Conservation (phyloP, 2,113 vertebrate species). For the Burhinus bistriatus region DNA sequence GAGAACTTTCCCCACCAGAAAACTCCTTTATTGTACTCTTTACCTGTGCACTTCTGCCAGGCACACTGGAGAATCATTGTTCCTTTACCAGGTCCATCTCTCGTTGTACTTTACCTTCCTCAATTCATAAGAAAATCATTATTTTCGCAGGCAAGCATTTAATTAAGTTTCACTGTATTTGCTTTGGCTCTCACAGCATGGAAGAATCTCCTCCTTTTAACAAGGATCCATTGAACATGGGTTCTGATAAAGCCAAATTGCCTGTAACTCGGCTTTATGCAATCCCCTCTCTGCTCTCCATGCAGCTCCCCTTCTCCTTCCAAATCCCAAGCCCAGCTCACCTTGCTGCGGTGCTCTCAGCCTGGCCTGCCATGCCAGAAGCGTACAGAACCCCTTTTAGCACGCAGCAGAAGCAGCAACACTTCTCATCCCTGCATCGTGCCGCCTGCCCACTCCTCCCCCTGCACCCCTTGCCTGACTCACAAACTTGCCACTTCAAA, state of each 20-base stretch:
- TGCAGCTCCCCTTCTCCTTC: background rate
- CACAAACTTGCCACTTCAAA: conserved; percentile 2
- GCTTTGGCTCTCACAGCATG: conserved; percentile 46
- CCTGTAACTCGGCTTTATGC: background rate
- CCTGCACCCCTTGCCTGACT: conserved; percentile 16
- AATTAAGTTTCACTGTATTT: conserved; percentile 39
- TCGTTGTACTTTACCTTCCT: background rate
- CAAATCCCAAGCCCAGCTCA: background rate
- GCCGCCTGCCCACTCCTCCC: background rate
- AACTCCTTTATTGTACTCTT: background rate
- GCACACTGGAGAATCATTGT: background rate
- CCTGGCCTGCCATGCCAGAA: background rate
- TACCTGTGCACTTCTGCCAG: background rate
- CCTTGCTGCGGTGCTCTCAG: background rate
- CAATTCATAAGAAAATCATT: conserved; percentile 27
- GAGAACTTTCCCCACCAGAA: background rate
- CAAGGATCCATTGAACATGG: background rate
- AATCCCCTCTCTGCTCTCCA: background rate
- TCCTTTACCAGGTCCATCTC: background rate
- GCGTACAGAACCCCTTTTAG: background rate
- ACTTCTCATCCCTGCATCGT: background rate
- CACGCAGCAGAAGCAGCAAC: background rate
- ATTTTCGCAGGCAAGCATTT: conserved; percentile 54
- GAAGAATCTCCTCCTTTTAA: conserved; percentile 35
- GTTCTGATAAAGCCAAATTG: background rate